These are phyloP conservation scores for Ancistrus triradiatus DNA, from an alignment of 2,113 vertebrate species.

Conservation along the genomic window DNA sequence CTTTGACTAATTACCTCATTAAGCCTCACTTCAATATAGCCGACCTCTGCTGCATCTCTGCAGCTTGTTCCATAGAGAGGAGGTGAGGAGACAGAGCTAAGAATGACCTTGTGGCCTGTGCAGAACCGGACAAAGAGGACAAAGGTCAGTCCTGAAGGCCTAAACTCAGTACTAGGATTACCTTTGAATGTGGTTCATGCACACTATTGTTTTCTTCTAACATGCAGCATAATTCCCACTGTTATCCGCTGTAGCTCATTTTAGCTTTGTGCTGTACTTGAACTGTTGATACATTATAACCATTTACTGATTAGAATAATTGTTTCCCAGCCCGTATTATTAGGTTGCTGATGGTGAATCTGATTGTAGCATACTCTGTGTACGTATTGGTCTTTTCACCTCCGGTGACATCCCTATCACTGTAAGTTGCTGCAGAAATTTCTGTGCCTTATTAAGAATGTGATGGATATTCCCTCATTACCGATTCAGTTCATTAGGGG, in stretches of 20 bases:
- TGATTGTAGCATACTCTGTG: background rate
- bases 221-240: slow-evolving; percentile 2
- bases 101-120: background rate
- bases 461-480: slow-evolving; percentile 49
- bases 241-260: background rate
- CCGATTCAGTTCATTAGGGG: slow-evolving; percentile 45
- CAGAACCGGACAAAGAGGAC: background rate
- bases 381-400: background rate
- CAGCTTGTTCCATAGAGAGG: slow-evolving; percentile 43
- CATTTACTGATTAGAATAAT: background rate
- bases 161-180: slow-evolving; percentile 15
- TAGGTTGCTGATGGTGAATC: background rate
- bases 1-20: slow-evolving; percentile 75
- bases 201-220: background rate
- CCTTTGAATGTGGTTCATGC: slow-evolving; percentile 10
- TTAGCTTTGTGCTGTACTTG: background rate
- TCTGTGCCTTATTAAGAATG: slow-evolving; percentile 37
- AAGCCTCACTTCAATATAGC: slow-evolving; percentile 61
- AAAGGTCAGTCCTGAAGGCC: slow-evolving; percentile 15
- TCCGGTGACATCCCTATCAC: slow-evolving; percentile 6
- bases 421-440: slow-evolving; percentile 1
- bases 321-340: background rate
- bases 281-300: background rate
- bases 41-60: slow-evolving; percentile 40
- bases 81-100: background rate